These are phyloP conservation scores for Acronicta alni DNA, from an alignment of 2,888 invertebrate genomes.

Conservation along the genomic window DNA sequence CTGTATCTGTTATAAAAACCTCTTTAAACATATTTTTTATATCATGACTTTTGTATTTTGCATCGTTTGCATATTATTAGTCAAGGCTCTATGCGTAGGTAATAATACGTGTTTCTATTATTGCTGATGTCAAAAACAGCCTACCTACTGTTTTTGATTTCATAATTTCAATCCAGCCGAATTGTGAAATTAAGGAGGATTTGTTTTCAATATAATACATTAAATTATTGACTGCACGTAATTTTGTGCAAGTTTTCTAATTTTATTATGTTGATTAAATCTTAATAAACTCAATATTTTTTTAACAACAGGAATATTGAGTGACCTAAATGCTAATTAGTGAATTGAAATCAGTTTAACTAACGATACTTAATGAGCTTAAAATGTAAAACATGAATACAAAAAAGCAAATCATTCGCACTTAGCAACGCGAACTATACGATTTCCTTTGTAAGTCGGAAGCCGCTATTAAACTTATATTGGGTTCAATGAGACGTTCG, in stretches of 20 bases:
- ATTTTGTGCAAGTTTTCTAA: neutral
- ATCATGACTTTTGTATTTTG: conserved; percentile 1
- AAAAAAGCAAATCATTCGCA: neutral
- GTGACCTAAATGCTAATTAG: neutral
- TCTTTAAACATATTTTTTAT: neutral
- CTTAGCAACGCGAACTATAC: neutral
- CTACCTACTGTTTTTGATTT: conserved; percentile 33
- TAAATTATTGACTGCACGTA: neutral
- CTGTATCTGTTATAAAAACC: neutral
- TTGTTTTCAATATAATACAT: neutral
- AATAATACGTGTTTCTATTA: conserved; percentile 25
- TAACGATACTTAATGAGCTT: neutral
- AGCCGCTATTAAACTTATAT: conserved; percentile 20
- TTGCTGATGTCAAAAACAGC: conserved; percentile 36
- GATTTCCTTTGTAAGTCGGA: neutral
- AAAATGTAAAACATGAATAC: neutral
- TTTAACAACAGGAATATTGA: too few species aligned
- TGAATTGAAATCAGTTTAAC: conserved; percentile 1
- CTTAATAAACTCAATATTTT: too few species aligned
- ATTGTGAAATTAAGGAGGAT: conserved; percentile 5
- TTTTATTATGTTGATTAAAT: neutral
- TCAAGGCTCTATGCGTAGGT: conserved; percentile 3
- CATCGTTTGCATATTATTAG: conserved; percentile 5
- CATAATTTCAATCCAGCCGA: conserved; percentile 24
- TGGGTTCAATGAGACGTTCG: conserved; percentile 23